Base-by-base conservation (phyloP, 2,113 vertebrate species). In the Scortum barcoo region DNA sequence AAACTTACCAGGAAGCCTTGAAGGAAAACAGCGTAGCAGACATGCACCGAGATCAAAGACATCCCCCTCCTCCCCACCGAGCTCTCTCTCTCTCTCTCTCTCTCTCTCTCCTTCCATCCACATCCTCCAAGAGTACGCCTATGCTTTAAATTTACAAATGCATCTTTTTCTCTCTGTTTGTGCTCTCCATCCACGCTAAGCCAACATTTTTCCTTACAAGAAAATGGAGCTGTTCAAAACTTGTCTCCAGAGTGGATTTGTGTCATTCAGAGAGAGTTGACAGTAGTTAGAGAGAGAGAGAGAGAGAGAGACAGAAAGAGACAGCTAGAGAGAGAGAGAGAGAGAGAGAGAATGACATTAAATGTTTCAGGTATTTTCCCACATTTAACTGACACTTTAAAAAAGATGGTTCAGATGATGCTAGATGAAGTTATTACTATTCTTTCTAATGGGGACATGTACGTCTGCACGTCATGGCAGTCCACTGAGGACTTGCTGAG, bases 1-100 rank as follows among this genome's bases (percentile, higher is more conserved):
- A 95, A 95, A 92, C 95, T 94, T 95, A 91, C 94, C 95, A 95
- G 95, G 93, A 94, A 95, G 93, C 90, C 94, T 94, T 95, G 92
- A 95, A 95, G 95, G 91, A 94, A 95, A 95, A 94, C 95, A 95
- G 94, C 94, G 93, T 90, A 85, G 94, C 88, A 94, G 95, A 95
- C 95, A 94, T 94, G 92, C 83, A 83, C 77, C 12, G 83, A 96
- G 94, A 95, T 95, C 95, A 96, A 96, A 96, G 94, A 83, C 86
- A 73, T 13, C 1, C 16, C 54, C 24, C 76, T 54, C 57, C 42
- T 65, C 78, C 78, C 78, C 74, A 58, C 89, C 80, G 84, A 81
- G 71, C 75, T 81, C 83, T 87, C 72, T 74, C 57, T 79, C 53
- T 75, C 72, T 80, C 19, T 85, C 85, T 79, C 65, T 38, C 46